Conservation (phyloP, 2,888 invertebrate species). For the Nudaria mundana region DNA sequence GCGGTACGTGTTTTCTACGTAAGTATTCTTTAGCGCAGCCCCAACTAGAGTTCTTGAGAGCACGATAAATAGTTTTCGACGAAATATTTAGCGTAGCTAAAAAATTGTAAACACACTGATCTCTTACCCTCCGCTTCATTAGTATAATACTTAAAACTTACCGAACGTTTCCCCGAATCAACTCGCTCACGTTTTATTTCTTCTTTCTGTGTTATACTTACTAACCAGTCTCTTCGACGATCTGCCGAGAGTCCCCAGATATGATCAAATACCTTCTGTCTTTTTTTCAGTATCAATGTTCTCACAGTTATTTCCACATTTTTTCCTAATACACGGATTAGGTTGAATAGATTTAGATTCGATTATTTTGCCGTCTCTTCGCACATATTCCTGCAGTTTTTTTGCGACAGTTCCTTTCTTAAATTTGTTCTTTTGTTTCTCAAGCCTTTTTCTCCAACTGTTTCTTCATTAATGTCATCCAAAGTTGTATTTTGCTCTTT, state of each 20-base stretch:
- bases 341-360: neutral
- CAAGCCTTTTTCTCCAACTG: neutral
- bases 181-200: neutral
- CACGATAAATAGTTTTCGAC: neutral
- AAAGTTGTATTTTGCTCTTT: neutral
- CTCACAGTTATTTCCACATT: neutral
- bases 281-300: neutral
- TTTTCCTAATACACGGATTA: neutral
- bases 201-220: neutral
- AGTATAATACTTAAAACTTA: neutral
- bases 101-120: constrained; percentile 2
- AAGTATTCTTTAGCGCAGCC: neutral
- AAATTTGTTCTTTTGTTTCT: neutral
- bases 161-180: neutral
- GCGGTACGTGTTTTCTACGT: neutral
- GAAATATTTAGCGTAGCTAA: constrained; percentile 1
- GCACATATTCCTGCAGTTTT: neutral
- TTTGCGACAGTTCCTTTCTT: neutral
- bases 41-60: constrained; percentile 1
- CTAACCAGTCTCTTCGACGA: neutral
- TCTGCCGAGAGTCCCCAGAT: neutral
- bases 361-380: neutral
- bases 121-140: neutral
- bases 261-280: neutral
- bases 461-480: too few relatives aligned